Conservation (phyloP, 2,113 vertebrate genomes). For the Platichthys flesus region DNA sequence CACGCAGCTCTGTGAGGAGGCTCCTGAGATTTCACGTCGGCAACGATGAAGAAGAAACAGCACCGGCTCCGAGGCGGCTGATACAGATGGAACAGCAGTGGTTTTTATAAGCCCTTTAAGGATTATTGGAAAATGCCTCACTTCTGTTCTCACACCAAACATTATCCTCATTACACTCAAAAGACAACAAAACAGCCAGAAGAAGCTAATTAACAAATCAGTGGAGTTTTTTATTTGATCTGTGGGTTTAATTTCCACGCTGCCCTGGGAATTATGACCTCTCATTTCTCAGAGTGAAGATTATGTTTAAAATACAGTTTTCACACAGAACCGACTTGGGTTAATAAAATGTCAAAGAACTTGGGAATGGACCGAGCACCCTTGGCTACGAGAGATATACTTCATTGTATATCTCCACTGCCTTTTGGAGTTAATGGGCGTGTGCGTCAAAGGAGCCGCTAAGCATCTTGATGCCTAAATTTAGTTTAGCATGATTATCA, state of each 20-base stretch:
- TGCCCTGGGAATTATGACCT: slow-evolving; percentile 15
- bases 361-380: slow-evolving; percentile 15
- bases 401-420: neutral
- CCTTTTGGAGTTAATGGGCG: slow-evolving; percentile 26
- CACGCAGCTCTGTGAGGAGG: neutral
- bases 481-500: slow-evolving; percentile 66
- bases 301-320: slow-evolving; percentile 35
- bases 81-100: neutral
- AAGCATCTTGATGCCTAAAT: slow-evolving; percentile 70
- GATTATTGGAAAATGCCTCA: slow-evolving; percentile 28
- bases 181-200: slow-evolving; percentile 45
- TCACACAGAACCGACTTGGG: slow-evolving; percentile 14
- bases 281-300: slow-evolving; percentile 43
- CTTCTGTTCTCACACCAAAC: slow-evolving; percentile 34
- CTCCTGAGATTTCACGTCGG: neutral
- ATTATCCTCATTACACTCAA: slow-evolving; percentile 30
- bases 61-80: slow-evolving; percentile 8
- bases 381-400: slow-evolving; percentile 9
- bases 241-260: slow-evolving; percentile 37
- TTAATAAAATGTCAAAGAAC: slow-evolving; percentile 43
- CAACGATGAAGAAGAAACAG: neutral
- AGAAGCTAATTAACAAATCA: slow-evolving; percentile 57
- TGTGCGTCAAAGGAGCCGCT: slow-evolving; percentile 33
- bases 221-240: slow-evolving; percentile 40
- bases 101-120: slow-evolving; percentile 18